Conservation (phyloP, 2,888 invertebrate species). For the Galerucella nymphaeae region DNA sequence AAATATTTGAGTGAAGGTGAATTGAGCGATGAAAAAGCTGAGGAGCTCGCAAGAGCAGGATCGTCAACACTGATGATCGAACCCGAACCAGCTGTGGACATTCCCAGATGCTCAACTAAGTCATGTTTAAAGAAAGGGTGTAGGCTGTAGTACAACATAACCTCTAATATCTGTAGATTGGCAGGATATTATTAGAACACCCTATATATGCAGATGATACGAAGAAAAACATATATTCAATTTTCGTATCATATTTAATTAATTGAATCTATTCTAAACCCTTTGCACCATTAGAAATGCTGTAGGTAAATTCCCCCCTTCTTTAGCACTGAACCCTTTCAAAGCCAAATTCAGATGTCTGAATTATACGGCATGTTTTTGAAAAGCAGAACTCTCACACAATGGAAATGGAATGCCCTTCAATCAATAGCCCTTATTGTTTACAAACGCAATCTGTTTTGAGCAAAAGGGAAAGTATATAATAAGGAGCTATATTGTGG, state of each 20-base stretch:
- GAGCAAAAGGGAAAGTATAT: slow-evolving; percentile 30
- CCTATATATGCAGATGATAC: too few relatives aligned
- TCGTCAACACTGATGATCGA: too few relatives aligned
- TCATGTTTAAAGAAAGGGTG: too few relatives aligned
- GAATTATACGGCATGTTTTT: slow-evolving; percentile 37
- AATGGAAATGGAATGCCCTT: slow-evolving; percentile 46
- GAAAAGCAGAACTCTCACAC: slow-evolving; percentile 41
- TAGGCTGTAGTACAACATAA: too few relatives aligned
- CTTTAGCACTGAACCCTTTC: slow-evolving; percentile 23
- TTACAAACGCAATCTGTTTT: slow-evolving; percentile 44
- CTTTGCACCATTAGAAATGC: background rate
- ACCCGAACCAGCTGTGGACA: too few relatives aligned
- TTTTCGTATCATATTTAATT: background rate
- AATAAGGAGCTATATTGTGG: slow-evolving; percentile 30
- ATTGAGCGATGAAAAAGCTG: too few relatives aligned
- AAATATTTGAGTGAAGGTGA: too few relatives aligned
- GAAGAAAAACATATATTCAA: too few relatives aligned
- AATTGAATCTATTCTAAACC: background rate
- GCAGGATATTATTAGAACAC: too few relatives aligned
- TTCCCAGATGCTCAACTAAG: too few relatives aligned
- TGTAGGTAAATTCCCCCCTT: background rate
- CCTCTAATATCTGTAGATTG: too few relatives aligned
- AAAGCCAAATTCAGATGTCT: slow-evolving; percentile 20
- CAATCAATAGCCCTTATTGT: slow-evolving; percentile 45
- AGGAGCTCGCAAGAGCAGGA: too few relatives aligned